Evolutionary conservation across 2,888 invertebrate genomes (phyloP), one percentile per base, ranked within the genome.

Genomic region (Anthoptus insignis): DNA sequence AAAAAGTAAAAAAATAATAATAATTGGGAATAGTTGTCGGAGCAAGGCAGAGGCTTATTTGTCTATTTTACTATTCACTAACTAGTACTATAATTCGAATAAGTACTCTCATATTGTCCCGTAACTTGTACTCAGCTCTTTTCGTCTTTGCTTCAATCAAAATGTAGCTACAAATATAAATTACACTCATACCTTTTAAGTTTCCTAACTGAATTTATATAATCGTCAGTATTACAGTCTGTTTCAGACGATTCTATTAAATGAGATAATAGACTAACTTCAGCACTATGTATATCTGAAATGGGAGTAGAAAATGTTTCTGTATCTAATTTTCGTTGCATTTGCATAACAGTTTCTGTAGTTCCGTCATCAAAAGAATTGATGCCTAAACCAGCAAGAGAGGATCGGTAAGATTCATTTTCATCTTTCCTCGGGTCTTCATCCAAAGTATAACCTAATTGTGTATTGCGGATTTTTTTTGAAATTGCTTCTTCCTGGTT

Each of bases 401-500:
- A 49, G 8, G 54, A 22, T 54, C 34, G 32, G 7, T n/a, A 13
- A 49, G 22, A 37, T 27, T 49, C 34, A 37, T 6, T 32, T 19
- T 37, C 37, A 3, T 56, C 24, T 27, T 56, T 47, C 9, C 3
- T 37, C 9, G 29, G 2, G 34, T 47, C 49, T 1, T 6, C 4
- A 27, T 72, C 42, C n/a, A n/a, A n/a, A n/a, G n/a, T n/a, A n/a
- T n/a, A n/a, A n/a, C n/a, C n/a, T n/a, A n/a, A n/a, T n/a, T n/a
- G 76, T 5, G 57, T 54, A 67, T 75, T 82, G 4, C 53, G 42
- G 34, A 57, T 56, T 64, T 70, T 78, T 59, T 79, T 78, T 0
- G 52, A 21, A 64, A 73, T 70, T 50, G 76, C 81, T 2, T 66
- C 67, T 32, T 81, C 79, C 7, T 67, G 45, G 27, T 80, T 76